A percentile compares a stretch with the other conserved stretches of the same genome.
Evolutionary conservation across 2,113 vertebrate genomes (phyloP).

Genomic region (Eurystomus gularis): DNA sequence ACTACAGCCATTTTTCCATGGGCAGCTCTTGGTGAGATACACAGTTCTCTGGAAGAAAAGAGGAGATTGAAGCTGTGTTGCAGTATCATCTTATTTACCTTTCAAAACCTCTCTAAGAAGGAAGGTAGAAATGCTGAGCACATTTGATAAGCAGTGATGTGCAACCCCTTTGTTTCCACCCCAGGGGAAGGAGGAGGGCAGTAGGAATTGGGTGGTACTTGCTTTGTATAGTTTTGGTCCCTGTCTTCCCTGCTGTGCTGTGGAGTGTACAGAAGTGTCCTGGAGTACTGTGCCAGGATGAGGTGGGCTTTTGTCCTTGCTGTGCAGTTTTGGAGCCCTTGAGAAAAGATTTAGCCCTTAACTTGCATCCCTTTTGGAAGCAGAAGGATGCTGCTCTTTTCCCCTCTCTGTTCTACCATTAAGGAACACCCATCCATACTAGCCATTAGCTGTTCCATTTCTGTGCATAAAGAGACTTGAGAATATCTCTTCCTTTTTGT

Average conservation of each 20-base stretch:
- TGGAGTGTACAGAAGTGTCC: background rate
- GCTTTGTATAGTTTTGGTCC: background rate
- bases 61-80: background rate
- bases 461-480: background rate
- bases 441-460: background rate
- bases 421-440: background rate
- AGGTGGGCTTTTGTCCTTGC: background rate
- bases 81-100: background rate
- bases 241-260: background rate
- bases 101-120: background rate
- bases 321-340: background rate
- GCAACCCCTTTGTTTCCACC: background rate
- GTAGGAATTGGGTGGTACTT: background rate
- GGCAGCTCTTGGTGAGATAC: background rate
- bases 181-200: background rate
- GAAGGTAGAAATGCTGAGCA: background rate
- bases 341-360: background rate
- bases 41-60: background rate
- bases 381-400: background rate
- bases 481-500: background rate
- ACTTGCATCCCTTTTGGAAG: background rate
- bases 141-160: background rate
- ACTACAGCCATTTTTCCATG: background rate
- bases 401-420: background rate
- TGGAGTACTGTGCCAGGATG: background rate